A percentile compares a stretch with the other conserved stretches of the same genome.
Conservation (phyloP, 2,797 vertebrate genomes). For the Oryzias sinensis region DNA sequence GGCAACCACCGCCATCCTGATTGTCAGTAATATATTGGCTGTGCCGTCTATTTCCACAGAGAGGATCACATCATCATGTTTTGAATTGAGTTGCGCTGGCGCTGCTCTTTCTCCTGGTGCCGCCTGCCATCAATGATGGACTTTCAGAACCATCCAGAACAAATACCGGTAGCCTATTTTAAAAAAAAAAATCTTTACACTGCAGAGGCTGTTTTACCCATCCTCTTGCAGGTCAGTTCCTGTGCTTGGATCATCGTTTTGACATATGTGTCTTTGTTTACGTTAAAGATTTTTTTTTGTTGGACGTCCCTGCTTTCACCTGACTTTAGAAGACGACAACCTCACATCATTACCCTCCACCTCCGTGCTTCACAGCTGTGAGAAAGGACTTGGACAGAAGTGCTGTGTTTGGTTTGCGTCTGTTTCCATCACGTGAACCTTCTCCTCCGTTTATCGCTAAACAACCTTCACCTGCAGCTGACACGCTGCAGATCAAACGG, state of each 20-base stretch:
- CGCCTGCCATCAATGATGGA: constrained; percentile 3
- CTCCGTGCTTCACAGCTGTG: not conserved
- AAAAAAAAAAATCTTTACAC: no score
- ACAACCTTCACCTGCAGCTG: constrained; percentile 68
- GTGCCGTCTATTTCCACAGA: not conserved
- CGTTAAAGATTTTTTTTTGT: no score
- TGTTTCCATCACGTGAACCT: constrained; percentile 36
- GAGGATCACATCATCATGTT: not conserved
- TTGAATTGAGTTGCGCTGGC: constrained; percentile 15
- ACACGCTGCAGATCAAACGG: constrained; percentile 52
- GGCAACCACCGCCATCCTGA: not conserved
- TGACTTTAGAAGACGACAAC: no score
- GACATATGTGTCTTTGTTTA: no score
- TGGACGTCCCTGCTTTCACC: no score
- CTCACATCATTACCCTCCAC: no score
- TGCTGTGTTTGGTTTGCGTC: no score
- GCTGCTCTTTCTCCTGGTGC: not conserved
- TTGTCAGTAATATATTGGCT: not conserved
- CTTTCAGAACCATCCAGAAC: not conserved
- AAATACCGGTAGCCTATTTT: not conserved
- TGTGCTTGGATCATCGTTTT: no score
- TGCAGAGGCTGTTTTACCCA: not conserved
- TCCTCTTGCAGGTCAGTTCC: no score
- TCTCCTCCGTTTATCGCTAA: constrained; percentile 46
- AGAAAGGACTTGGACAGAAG: constrained; percentile 10